These are phyloP conservation scores for Microplitis mediator DNA, from an alignment of 1,140 invertebrate species.

Conservation along the genomic window DNA sequence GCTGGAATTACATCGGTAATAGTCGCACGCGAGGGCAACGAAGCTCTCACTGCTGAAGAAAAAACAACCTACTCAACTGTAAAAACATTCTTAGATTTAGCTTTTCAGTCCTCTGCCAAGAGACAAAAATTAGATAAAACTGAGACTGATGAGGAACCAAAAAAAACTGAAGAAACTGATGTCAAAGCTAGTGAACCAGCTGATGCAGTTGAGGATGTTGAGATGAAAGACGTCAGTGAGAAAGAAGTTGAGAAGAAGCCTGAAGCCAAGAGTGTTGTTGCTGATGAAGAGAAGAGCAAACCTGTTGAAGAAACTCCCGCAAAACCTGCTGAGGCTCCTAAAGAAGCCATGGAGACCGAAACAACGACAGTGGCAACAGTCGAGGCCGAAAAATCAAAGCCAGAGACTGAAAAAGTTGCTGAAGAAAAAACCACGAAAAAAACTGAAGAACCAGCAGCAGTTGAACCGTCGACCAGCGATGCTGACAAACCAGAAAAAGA, in stretches of 20 bases:
- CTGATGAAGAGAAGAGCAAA: slow-evolving; percentile 12
- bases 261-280: slow-evolving; percentile 16
- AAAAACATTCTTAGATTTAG: slow-evolving; percentile 63
- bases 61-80: slow-evolving; percentile 66
- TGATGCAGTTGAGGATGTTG: slow-evolving; percentile 49
- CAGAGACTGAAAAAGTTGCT: slow-evolving; percentile 24
- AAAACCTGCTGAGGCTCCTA: neutral
- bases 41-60: slow-evolving; percentile 68
- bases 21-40: slow-evolving; percentile 80
- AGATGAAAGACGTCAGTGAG: slow-evolving; percentile 38
- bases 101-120: slow-evolving; percentile 52
- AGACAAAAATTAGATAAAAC: slow-evolving; percentile 52
- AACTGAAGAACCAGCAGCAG: slow-evolving; percentile 10
- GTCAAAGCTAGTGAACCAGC: slow-evolving; percentile 43
- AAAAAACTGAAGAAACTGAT: slow-evolving; percentile 16
- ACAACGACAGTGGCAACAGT: neutral
- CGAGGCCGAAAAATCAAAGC: slow-evolving; percentile 4
- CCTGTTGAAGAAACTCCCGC: neutral
- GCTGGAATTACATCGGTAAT: slow-evolving; percentile 74
- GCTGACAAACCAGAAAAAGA: slow-evolving; percentile 8
- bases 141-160: slow-evolving; percentile 33
- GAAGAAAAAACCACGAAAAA: too few relatives aligned
- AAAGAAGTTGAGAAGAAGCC: slow-evolving; percentile 29
- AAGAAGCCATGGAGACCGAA: slow-evolving; percentile 9
- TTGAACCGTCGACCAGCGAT: slow-evolving; percentile 1